Evolutionary conservation across 2,888 invertebrate genomes (phyloP), one percentile per base, ranked within the genome.

Genomic region (Stenoptilia bipunctidactyla): DNA sequence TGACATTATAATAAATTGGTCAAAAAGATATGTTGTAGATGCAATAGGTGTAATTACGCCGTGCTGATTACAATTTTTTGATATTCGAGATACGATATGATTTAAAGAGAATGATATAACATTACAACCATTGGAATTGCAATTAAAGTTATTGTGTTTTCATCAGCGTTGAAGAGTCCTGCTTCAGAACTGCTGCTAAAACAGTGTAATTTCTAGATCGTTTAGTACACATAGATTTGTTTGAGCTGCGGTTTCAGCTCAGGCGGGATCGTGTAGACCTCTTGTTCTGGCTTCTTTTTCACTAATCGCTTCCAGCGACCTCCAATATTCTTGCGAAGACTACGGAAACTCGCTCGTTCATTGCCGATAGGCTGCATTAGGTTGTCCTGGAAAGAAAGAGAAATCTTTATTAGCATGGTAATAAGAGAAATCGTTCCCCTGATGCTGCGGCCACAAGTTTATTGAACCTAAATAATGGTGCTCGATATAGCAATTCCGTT

Each of bases 221-320:
- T 53, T 50, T 86, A 93, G 83, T 93, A 94, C 69, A 94, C 93
- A 77, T 93, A 94, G 66, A 94, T 94, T 69, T 92, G 91, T 83
- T 93, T 93, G 55, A 94, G 87, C 85, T 94, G 93, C 55, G 93
- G 92, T 73, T 92, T 92, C 61, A 93, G 86, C 84, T 93, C 93
- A 43, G 93, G 92, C 56, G 93, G 93, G 85, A 94, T 93, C 73
- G 91, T 90, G 83, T 92, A 92, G 51, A 90, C 88, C 67, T 92
- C 91, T 72, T 90, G 89, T 65, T 89, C 89, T 50, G 92, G 90
- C 85, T 93, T 93, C 87, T 90, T 91, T 72, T 92, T 92, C 53
- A 93, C 92, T 58, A 93, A 86, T 63, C 93, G 90, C 74, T 92
- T 90, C 90, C 93, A 93, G 66, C 91, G 90, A 60, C 93, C 93